Evolutionary conservation across 2,797 vertebrate genomes (phyloP).

Genomic region (Alca torda): DNA sequence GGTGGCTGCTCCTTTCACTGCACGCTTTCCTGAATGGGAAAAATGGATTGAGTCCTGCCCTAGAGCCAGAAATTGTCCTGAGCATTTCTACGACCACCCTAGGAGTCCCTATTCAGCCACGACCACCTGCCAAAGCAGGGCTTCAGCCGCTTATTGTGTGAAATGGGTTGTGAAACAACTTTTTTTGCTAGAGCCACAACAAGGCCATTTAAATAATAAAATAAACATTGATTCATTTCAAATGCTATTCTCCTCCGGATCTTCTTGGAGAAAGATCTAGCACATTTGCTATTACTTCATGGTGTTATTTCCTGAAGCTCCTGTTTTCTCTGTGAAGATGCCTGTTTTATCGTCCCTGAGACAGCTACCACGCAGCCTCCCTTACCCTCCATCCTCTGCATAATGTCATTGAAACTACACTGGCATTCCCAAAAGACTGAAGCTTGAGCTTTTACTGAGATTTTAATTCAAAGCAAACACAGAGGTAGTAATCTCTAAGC

Average conservation of each 20-base stretch:
- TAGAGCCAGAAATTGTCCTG: not conserved
- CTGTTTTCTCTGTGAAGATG: not conserved
- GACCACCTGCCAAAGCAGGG: not conserved
- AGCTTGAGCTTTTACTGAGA: slow-evolving; percentile 1
- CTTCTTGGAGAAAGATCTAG: not conserved
- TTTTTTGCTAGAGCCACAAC: not conserved
- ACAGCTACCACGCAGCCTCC: not conserved
- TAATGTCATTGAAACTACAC: slow-evolving; percentile 16
- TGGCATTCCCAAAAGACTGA: not conserved
- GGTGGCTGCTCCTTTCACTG: not conserved
- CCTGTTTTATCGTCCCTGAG: not conserved
- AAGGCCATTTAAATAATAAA: not conserved
- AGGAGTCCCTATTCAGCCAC: not conserved
- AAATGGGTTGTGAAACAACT: not conserved
- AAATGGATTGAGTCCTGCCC: not conserved
- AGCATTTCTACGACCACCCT: not conserved
- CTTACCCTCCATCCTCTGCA: not conserved
- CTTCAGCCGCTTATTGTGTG: not conserved
- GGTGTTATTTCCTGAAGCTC: not conserved
- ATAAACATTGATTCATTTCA: not conserved
- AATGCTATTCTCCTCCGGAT: not conserved
- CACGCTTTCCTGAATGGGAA: rapidly evolving
- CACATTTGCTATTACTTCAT: not conserved
- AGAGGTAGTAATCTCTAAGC: slow-evolving; percentile 23
- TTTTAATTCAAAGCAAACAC: slow-evolving; percentile 53